Evolutionary conservation across 2,113 vertebrate genomes (phyloP).

Genomic region (Brachyistius frenatus): DNA sequence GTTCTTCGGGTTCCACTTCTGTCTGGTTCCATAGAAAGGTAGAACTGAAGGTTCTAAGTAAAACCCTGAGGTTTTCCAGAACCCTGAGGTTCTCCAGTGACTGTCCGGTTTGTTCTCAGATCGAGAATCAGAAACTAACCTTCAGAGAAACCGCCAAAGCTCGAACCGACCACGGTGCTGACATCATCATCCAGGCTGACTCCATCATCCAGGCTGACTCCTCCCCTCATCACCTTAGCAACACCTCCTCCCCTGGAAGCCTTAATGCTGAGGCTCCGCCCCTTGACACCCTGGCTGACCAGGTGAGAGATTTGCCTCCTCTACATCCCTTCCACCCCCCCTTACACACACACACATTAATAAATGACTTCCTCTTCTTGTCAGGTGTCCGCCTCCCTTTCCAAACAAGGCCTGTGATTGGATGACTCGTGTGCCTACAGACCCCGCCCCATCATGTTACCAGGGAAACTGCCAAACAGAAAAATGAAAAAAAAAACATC

Average conservation of each 20-base stretch:
- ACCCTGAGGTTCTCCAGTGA: no score
- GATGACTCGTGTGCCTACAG: conserved; percentile 28
- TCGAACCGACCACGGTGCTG: conserved; percentile 94
- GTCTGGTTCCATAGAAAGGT: no score
- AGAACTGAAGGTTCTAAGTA: no score
- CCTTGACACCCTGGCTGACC: conserved; percentile 90
- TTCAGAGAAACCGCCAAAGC: conserved; percentile 94
- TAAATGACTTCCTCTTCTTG: not conserved
- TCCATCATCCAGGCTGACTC: conserved; percentile 83
- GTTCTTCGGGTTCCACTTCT: no score
- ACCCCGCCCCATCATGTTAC: conserved; percentile 12
- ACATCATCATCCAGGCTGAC: conserved; percentile 89
- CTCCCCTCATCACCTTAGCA: conserved; percentile 91
- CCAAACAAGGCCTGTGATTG: conserved; percentile 96
- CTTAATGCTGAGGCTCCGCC: conserved; percentile 92
- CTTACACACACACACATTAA: not conserved
- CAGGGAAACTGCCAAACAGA: conserved; percentile 58
- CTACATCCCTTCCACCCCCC: not conserved
- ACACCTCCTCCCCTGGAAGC: conserved; percentile 93
- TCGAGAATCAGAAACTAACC: conserved; percentile 92
- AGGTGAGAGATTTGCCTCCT: conserved; percentile 58
- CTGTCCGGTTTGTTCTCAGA: conserved; percentile 72
- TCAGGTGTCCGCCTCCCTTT: conserved; percentile 90
- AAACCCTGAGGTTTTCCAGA: no score
- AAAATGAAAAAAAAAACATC: conserved; percentile 77